These are phyloP conservation scores for Acanthurus tractus DNA, from an alignment of 2,797 vertebrate genomes.

Conservation along the genomic window DNA sequence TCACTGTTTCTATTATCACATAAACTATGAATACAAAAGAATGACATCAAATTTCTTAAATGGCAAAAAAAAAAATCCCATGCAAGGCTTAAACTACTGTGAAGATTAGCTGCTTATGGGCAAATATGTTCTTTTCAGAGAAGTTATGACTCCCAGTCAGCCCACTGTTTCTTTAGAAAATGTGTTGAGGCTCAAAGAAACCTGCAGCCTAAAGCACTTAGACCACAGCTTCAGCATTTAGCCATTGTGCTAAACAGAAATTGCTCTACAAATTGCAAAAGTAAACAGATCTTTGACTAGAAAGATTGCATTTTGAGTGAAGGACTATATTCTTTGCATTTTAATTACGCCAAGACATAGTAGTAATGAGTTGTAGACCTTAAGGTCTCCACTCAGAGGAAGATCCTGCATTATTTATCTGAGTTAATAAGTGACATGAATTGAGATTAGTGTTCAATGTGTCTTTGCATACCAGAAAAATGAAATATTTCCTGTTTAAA, in stretches of 20 bases:
- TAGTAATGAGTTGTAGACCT: background rate
- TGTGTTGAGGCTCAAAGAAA: background rate
- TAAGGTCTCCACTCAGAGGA: constrained; percentile 11
- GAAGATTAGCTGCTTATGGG: background rate
- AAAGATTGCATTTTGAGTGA: background rate
- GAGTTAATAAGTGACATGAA: constrained; percentile 9
- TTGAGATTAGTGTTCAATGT: constrained; percentile 4
- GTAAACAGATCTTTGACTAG: background rate
- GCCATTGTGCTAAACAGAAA: background rate
- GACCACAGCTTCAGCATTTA: background rate
- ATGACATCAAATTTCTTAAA: no score
- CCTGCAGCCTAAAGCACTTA: background rate
- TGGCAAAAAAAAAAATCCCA: no score
- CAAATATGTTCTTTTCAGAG: background rate
- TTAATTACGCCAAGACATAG: constrained; percentile 5
- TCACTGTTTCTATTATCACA: no score
- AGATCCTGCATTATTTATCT: constrained; percentile 26
- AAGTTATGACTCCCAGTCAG: background rate
- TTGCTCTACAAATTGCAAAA: background rate
- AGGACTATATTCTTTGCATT: constrained; percentile 2
- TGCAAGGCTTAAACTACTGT: background rate
- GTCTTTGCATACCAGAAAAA: background rate
- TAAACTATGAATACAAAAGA: no score
- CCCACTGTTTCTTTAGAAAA: background rate
- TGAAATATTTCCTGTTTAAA: background rate